Evolutionary conservation across 1,140 invertebrate genomes (phyloP).

Genomic region (Bradysia coprophila): DNA sequence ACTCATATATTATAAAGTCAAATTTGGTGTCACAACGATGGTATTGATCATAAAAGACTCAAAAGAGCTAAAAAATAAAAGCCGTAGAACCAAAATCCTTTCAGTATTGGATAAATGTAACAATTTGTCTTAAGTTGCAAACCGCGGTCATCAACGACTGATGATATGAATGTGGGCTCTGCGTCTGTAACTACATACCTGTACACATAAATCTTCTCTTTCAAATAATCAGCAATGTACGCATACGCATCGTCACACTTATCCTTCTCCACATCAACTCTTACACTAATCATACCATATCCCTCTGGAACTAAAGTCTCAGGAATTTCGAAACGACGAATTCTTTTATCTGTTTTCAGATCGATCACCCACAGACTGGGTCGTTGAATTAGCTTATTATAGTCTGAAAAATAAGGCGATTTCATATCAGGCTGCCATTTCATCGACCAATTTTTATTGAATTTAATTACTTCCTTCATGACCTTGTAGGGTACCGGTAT

Average conservation of each 20-base stretch:
- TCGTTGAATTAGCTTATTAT: conserved; percentile 31
- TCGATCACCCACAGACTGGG: conserved; percentile 46
- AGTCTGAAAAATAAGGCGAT: neutral
- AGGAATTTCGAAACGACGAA: conserved; percentile 18
- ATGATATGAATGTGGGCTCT: no score
- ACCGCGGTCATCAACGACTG: no score
- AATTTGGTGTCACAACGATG: no score
- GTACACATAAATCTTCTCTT: conserved; percentile 48
- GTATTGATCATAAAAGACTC: no score
- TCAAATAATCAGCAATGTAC: conserved; percentile 50
- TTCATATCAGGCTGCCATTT: neutral
- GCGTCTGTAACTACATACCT: no score
- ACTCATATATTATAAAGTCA: no score
- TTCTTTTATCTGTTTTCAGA: conserved; percentile 29
- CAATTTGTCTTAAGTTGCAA: no score
- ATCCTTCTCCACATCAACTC: conserved; percentile 35
- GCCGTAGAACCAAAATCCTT: neutral
- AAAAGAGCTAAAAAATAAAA: conserved; percentile 3
- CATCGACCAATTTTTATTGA: neutral
- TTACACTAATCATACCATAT: conserved; percentile 37
- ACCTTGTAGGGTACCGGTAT: conserved; percentile 39
- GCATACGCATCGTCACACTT: conserved; percentile 43
- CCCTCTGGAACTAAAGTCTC: conserved; percentile 15
- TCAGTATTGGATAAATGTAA: no score
- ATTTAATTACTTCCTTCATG: conserved; percentile 10